These are phyloP conservation scores for Eulemur rufifrons DNA, from an alignment of 2,113 vertebrate species.

Conservation along the genomic window DNA sequence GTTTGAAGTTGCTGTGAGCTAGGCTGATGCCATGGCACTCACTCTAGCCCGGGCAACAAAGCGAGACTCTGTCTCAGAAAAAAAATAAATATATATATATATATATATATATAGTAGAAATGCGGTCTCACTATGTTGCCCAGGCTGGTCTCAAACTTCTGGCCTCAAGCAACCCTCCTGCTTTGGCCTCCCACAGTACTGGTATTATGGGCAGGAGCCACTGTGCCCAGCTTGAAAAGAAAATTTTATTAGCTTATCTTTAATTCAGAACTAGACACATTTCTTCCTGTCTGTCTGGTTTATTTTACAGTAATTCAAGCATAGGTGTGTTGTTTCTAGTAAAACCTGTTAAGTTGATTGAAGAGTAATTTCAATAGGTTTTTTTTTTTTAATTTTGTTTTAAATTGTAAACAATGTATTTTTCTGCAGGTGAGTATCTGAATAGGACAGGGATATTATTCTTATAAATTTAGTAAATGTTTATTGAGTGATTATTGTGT, in stretches of 20 bases:
- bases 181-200: no score
- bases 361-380: background rate
- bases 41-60: no score
- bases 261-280: background rate
- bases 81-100: no score
- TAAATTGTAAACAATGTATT: background rate
- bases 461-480: background rate
- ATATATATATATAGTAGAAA: no score
- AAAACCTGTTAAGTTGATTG: background rate
- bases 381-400: constrained; percentile 11
- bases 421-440: background rate
- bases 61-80: no score
- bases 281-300: background rate
- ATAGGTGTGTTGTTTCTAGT: background rate
- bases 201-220: no score
- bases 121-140: no score
- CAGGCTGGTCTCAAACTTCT: no score
- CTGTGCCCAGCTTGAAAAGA: background rate
- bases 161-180: no score
- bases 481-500: background rate
- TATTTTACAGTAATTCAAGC: background rate
- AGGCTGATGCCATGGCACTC: no score
- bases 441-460: background rate
- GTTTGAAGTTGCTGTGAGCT: no score
- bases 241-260: background rate